These are phyloP conservation scores for Drosophila ficusphila DNA, from an alignment of 1,140 invertebrate genomes.

Conservation along the genomic window DNA sequence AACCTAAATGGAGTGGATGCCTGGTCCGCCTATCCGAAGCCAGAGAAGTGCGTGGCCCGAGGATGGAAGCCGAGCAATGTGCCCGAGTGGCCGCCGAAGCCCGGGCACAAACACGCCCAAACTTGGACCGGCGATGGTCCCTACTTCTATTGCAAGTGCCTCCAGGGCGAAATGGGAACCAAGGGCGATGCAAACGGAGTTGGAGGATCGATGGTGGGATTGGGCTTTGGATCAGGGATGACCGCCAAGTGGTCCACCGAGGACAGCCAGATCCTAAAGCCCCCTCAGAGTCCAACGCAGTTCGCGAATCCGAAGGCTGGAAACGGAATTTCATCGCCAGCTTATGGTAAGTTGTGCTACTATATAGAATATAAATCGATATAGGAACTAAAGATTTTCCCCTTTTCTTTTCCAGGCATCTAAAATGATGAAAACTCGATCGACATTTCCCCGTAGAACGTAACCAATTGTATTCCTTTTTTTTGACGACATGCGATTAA, in stretches of 20 bases:
- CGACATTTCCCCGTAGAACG: neutral
- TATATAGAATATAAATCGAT: neutral
- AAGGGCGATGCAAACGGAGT: constrained; percentile 5
- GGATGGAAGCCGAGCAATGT: constrained; percentile 18
- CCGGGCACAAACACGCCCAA: constrained; percentile 23
- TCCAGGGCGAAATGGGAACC: constrained; percentile 31
- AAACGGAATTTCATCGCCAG: constrained; percentile 11
- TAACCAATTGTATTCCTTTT: neutral
- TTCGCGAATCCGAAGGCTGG: constrained; percentile 14
- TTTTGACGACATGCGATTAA: neutral
- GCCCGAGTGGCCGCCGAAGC: constrained; percentile 29
- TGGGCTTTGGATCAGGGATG: neutral
- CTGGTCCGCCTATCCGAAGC: constrained; percentile 17
- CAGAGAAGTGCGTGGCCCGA: neutral
- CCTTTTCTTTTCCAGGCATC: constrained; percentile 37
- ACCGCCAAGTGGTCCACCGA: constrained; percentile 55
- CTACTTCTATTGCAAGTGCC: constrained; percentile 39
- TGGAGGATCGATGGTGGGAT: neutral
- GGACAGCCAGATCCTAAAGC: constrained; percentile 55
- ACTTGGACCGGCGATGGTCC: constrained; percentile 18
- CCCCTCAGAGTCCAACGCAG: constrained; percentile 33
- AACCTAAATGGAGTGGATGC: too few relatives aligned
- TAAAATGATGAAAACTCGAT: constrained; percentile 8
- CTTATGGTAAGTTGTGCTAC: constrained; percentile 38
- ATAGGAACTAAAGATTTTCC: neutral